These are phyloP conservation scores for Macroglossus sobrinus DNA, from an alignment of 2,113 vertebrate genomes.

Conservation along the genomic window DNA sequence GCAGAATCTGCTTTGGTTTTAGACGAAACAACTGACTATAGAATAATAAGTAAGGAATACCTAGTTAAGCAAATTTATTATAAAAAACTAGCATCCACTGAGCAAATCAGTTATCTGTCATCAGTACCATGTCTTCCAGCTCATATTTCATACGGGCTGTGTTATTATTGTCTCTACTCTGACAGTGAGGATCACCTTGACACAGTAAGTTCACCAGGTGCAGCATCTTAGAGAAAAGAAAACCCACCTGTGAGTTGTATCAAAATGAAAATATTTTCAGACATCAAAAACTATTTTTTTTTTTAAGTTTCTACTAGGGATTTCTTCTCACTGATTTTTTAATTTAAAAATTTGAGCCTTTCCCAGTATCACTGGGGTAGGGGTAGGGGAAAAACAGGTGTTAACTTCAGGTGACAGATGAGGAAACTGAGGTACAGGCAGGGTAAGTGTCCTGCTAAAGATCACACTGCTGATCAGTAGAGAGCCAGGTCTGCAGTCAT, in stretches of 20 bases:
- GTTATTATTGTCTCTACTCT: background rate
- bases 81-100: background rate
- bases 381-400: background rate
- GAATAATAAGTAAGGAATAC: background rate
- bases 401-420: background rate
- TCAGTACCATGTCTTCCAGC: background rate
- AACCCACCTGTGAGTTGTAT: background rate
- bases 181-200: background rate
- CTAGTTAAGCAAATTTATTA: background rate
- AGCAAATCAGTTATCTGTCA: background rate
- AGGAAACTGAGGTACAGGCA: background rate
- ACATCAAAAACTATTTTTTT: background rate
- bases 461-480: background rate
- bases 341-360: background rate
- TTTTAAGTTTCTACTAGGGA: background rate
- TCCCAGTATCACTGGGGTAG: background rate
- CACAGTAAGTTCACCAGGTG: background rate
- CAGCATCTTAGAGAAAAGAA: background rate
- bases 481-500: background rate
- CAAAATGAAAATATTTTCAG: background rate
- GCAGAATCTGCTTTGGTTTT: background rate
- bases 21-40: background rate
- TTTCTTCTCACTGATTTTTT: background rate
- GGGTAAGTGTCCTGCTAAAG: background rate
- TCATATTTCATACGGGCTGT: background rate